phyloP scores from a whole-genome alignment of 1,140 invertebrate species.

The Ceratitis capitata region DNA sequence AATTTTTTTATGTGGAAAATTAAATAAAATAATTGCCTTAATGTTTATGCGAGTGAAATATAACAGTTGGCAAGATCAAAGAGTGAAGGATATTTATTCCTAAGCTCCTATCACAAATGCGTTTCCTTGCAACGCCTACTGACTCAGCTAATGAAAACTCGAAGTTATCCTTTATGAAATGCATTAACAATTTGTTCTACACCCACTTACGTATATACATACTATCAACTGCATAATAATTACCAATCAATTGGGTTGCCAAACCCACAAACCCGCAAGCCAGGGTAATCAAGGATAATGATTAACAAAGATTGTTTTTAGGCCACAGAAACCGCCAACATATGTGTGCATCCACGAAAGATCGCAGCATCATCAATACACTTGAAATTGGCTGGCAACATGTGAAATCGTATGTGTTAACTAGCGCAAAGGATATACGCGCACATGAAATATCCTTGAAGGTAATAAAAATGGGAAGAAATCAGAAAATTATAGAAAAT shows the following conservation, averaged over 20 bases:
- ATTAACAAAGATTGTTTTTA: not conserved
- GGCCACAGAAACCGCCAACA: not conserved
- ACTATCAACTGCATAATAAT: not conserved
- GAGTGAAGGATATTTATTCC: no score
- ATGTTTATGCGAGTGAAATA: no score
- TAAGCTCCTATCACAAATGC: no score
- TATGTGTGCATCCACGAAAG: not conserved
- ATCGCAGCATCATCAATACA: constrained; percentile 28
- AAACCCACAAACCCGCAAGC: not conserved
- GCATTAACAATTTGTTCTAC: not conserved
- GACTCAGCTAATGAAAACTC: not conserved
- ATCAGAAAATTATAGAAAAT: not conserved
- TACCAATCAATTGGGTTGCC: not conserved
- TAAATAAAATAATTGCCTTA: no score
- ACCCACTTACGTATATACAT: not conserved
- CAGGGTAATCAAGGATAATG: not conserved
- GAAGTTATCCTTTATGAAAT: not conserved
- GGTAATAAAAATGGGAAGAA: not conserved
- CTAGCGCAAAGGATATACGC: not conserved
- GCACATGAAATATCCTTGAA: not conserved
- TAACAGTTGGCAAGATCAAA: no score
- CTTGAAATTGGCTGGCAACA: constrained; percentile 27
- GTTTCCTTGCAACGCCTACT: not conserved
- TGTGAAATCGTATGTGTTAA: constrained; percentile 24
- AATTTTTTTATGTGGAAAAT: no score